Evolutionary conservation across 1,140 invertebrate genomes (phyloP).

Genomic region (Melipona quadrifasciata): DNA sequence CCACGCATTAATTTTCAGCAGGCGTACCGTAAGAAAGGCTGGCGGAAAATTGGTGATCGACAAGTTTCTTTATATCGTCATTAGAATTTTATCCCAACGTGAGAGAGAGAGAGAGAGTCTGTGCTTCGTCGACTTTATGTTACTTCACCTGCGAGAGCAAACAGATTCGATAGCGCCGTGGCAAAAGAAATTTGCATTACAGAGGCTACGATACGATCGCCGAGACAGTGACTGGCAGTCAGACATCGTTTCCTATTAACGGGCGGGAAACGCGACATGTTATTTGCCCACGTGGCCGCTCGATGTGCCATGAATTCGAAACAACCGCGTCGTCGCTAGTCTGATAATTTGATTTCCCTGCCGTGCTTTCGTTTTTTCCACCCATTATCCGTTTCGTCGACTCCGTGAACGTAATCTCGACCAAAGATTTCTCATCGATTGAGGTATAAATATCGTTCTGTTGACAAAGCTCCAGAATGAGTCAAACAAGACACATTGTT

Average conservation of each 20-base stretch:
- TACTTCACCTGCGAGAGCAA: slow-evolving; percentile 54
- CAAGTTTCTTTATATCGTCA: no score
- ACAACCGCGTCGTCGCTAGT: slow-evolving; percentile 5
- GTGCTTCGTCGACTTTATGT: slow-evolving; percentile 50
- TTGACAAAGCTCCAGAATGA: no score
- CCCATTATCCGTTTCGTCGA: not conserved
- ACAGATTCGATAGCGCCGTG: slow-evolving; percentile 60
- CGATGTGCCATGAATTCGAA: slow-evolving; percentile 41
- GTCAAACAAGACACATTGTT: no score
- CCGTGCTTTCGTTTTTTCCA: no score
- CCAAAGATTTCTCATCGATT: no score
- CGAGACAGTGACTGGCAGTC: slow-evolving; percentile 57
- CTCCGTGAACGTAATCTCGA: no score
- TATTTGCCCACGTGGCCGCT: slow-evolving; percentile 30
- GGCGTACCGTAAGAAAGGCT: no score
- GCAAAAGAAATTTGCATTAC: slow-evolving; percentile 67
- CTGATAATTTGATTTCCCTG: slow-evolving; percentile 26
- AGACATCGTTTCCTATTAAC: slow-evolving; percentile 58
- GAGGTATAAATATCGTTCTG: no score
- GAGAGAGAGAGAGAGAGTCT: not conserved
- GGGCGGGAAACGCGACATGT: slow-evolving; percentile 18
- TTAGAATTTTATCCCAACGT: no score
- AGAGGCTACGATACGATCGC: slow-evolving; percentile 27
- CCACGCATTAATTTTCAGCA: not conserved
- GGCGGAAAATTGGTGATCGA: no score